Percentiles rank a stretch among this genome's conserved stretches.
These are phyloP conservation scores for Athene cunicularia DNA, from an alignment of 2,113 vertebrate genomes.

Conservation along the genomic window DNA sequence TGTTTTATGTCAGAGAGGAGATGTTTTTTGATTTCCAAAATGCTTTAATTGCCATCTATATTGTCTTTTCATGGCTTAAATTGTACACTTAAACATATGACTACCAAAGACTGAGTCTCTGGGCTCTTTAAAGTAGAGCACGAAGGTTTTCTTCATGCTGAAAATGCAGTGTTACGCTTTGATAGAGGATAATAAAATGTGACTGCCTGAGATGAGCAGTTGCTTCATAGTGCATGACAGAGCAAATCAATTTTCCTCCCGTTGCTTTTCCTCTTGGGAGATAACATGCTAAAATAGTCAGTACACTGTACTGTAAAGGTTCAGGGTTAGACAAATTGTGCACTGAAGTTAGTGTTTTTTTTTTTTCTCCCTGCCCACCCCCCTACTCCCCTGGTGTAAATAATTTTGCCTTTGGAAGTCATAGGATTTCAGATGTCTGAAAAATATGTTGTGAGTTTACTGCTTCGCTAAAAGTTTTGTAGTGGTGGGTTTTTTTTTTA, in stretches of 20 bases:
- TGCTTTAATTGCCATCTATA: background rate
- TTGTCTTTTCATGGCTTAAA: background rate
- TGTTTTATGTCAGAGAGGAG: background rate
- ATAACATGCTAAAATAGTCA: conserved; percentile 2
- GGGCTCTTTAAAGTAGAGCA: background rate
- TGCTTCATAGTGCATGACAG: conserved; percentile 32
- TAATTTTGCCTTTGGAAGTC: background rate
- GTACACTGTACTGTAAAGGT: background rate
- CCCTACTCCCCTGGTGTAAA: background rate
- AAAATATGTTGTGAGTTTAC: background rate
- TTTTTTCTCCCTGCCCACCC: too few species aligned
- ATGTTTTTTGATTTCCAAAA: background rate
- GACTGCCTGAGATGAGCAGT: conserved; percentile 33
- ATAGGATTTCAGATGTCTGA: background rate
- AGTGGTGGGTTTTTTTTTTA: background rate
- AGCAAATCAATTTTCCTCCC: conserved; percentile 56
- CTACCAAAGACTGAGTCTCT: background rate
- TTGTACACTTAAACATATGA: background rate
- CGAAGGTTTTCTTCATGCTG: conserved; percentile 19
- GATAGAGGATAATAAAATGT: conserved; percentile 26
- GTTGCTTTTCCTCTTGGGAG: conserved; percentile 43
- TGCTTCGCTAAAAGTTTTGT: background rate
- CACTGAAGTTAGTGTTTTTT: background rate
- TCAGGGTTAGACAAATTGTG: conserved; percentile 2
- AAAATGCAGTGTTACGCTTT: background rate